Evolutionary conservation across 2,888 invertebrate species (phyloP).

Genomic region (Standfussiana lucernea): DNA sequence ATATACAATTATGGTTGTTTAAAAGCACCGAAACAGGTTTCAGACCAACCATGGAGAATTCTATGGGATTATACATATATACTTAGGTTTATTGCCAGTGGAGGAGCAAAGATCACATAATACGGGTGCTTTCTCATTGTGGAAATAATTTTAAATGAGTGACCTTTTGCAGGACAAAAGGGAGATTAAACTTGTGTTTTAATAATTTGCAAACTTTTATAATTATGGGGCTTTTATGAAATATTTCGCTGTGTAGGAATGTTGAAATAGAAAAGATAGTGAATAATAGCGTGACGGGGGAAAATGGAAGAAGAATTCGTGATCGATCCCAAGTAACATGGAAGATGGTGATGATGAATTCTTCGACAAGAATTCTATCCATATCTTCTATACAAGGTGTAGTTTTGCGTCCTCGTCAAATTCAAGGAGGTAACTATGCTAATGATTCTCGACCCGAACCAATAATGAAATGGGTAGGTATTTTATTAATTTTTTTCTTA

Average conservation of each 20-base stretch:
- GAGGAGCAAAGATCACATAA: conserved; percentile 40
- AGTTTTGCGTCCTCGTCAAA: too few species aligned
- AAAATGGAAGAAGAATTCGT: neutral
- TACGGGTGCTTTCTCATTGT: conserved; percentile 15
- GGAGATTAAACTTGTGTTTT: neutral
- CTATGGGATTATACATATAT: conserved; percentile 56
- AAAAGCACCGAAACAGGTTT: conserved; percentile 36
- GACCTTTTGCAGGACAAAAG: neutral
- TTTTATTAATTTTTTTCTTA: too few species aligned
- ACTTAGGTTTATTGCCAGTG: conserved; percentile 42
- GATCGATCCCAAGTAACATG: neutral
- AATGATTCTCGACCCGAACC: too few species aligned
- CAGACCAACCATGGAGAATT: conserved; percentile 38
- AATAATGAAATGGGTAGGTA: too few species aligned
- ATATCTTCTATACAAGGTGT: too few species aligned
- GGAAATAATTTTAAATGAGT: conserved; percentile 19
- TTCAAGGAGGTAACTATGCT: too few species aligned
- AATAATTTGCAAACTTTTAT: neutral
- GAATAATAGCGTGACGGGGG: neutral
- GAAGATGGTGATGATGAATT: neutral
- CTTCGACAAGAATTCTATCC: neutral
- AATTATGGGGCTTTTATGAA: neutral
- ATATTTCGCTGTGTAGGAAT: neutral
- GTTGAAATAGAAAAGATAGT: neutral
- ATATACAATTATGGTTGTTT: conserved; percentile 43